Conservation (phyloP, 1,140 invertebrate genomes). For the Drosophila subpulchrella region DNA sequence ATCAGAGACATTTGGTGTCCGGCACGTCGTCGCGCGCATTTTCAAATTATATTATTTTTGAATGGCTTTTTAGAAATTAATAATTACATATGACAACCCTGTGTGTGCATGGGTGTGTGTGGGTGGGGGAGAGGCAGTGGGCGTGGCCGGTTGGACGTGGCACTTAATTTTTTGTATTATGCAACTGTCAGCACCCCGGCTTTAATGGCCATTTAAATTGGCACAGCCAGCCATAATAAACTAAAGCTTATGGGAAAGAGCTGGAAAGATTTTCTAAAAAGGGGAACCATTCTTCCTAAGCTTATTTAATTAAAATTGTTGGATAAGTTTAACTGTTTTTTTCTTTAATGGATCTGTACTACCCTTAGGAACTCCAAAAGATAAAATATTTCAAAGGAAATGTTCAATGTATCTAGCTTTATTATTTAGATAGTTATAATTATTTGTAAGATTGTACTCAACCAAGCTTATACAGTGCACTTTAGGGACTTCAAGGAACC, state of each 20-base stretch:
- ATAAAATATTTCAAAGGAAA: no score
- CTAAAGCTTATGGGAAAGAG: neutral
- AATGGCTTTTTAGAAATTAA: conserved; percentile 82
- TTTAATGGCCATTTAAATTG: conserved; percentile 56
- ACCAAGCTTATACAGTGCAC: no score
- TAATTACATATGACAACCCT: conserved; percentile 71
- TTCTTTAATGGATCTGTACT: no score
- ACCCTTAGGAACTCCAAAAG: no score
- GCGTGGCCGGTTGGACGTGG: conserved; percentile 50
- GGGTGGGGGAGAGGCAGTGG: conserved; percentile 1
- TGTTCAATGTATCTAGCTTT: no score
- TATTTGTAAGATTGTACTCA: no score
- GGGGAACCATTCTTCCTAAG: neutral
- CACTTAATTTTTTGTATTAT: conserved; percentile 74
- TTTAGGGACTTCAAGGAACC: no score
- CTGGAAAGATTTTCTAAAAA: neutral
- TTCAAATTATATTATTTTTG: conserved; percentile 80
- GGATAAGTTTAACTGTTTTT: no score
- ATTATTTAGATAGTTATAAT: no score
- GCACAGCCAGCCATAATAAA: neutral
- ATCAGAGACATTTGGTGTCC: conserved; percentile 33
- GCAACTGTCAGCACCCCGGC: conserved; percentile 25
- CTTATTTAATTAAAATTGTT: no score
- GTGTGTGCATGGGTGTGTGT: conserved; percentile 7
- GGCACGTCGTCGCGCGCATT: conserved; percentile 66